Percentiles rank a stretch among this genome's conserved stretches.
Evolutionary conservation across 2,797 vertebrate genomes (phyloP).

Genomic region (Arctocebus calabarensis): DNA sequence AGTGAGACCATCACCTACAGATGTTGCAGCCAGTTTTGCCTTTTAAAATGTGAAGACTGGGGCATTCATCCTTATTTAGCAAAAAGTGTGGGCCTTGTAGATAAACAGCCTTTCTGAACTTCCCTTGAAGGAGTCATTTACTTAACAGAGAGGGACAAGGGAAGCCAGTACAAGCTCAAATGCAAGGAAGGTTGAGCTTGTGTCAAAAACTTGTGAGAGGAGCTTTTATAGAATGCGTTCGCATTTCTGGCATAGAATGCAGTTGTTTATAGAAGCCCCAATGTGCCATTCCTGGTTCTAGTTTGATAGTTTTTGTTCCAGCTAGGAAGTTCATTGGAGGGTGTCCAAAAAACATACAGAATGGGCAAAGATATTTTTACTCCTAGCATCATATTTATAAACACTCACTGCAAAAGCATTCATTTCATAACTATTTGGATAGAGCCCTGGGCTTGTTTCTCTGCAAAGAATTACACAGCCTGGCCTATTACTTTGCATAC

Average conservation of each 20-base stretch:
- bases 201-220: neutral
- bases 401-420: neutral
- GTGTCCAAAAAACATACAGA: neutral
- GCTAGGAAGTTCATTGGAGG: neutral
- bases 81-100: constrained; percentile 39
- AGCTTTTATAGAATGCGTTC: neutral
- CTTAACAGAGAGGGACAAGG: neutral
- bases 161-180: neutral
- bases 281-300: neutral
- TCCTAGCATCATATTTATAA: constrained; percentile 35
- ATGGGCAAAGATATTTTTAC: neutral
- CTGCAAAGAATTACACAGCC: neutral
- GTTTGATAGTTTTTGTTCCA: constrained; percentile 17
- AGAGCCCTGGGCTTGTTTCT: neutral
- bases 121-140: neutral
- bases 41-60: neutral
- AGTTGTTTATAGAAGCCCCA: neutral
- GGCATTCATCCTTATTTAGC: constrained; percentile 57
- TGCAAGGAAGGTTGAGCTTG: neutral
- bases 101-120: constrained; percentile 63
- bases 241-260: neutral
- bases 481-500: neutral
- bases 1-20: neutral
- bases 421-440: neutral
- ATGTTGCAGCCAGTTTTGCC: neutral